Percentiles rank a stretch among this genome's conserved stretches.
Conservation (phyloP, 2,888 invertebrate genomes). For the Aspidiotus destructor region DNA sequence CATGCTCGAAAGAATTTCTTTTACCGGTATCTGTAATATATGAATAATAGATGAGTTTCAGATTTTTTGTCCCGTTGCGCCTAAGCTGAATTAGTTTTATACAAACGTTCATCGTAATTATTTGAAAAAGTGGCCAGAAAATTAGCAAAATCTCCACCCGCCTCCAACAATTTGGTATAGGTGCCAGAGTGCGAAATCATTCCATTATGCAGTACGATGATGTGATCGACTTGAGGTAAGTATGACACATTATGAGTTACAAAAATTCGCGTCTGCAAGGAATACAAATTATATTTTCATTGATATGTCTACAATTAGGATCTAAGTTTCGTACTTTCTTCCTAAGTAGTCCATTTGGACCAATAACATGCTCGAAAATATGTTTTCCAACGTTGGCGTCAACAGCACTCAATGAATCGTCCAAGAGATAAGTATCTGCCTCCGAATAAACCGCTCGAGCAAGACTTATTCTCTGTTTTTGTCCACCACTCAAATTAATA, state of each 20-base stretch:
- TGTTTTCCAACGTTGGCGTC: conserved; percentile 57
- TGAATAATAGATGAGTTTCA: too few species aligned
- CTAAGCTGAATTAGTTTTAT: too few species aligned
- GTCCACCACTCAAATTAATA: conserved; percentile 81
- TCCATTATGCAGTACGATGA: conserved; percentile 80
- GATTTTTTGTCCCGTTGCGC: too few species aligned
- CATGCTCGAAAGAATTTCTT: too few species aligned
- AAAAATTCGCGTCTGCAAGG: conserved; percentile 62
- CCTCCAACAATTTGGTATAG: conserved; percentile 76
- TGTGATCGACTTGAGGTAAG: conserved; percentile 79
- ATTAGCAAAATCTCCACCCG: conserved; percentile 75
- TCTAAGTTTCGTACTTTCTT: conserved; percentile 40
- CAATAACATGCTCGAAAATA: conserved; percentile 54
- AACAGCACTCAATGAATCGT: conserved; percentile 75
- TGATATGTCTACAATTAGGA: too few species aligned
- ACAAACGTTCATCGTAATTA: too few species aligned
- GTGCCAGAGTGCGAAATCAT: conserved; percentile 79
- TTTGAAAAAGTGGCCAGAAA: conserved; percentile 62
- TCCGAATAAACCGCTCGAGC: conserved; percentile 85
- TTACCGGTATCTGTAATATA: too few species aligned
- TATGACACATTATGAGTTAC: conserved; percentile 94
- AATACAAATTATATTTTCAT: not conserved
- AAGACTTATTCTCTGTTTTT: conserved; percentile 81
- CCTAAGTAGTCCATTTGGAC: conserved; percentile 44
- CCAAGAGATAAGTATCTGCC: conserved; percentile 81